Percentiles rank a stretch among this genome's conserved stretches.
Evolutionary conservation across 1,140 invertebrate genomes (phyloP).

Genomic region (Drosophila takahashii): DNA sequence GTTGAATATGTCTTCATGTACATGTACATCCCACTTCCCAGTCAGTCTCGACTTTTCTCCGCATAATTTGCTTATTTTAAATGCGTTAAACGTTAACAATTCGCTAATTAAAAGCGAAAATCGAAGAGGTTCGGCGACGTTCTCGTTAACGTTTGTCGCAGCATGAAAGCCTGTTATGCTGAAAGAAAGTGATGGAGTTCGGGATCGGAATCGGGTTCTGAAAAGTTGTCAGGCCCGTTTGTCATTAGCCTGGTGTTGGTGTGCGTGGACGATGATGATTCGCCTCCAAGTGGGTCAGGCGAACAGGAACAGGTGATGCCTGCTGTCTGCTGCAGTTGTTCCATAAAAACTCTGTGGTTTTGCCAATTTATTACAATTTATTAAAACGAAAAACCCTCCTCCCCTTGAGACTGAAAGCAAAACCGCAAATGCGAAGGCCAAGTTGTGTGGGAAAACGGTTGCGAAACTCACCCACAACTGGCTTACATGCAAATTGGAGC

Average conservation of each 20-base stretch:
- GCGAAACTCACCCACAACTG: conserved; percentile 45
- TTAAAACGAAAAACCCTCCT: background rate
- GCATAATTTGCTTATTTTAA: conserved; percentile 58
- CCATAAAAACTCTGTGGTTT: conserved; percentile 11
- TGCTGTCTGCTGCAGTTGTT: conserved; percentile 1
- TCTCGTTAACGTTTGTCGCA: conserved; percentile 23
- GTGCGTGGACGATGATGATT: conserved; percentile 46
- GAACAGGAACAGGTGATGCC: conserved; percentile 63
- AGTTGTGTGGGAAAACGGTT: conserved; percentile 45
- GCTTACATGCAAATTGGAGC: conserved; percentile 63
- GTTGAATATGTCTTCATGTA: background rate
- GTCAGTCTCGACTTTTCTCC: conserved; percentile 40
- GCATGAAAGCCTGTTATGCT: conserved; percentile 48
- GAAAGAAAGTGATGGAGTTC: conserved; percentile 58
- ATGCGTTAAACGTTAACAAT: conserved; percentile 24
- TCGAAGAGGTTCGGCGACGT: conserved; percentile 40
- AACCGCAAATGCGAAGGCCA: conserved; percentile 59
- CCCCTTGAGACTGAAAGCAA: conserved; percentile 9
- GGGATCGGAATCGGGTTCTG: conserved; percentile 40
- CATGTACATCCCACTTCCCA: conserved; percentile 4
- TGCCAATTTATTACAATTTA: background rate
- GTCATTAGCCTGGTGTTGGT: conserved; percentile 32
- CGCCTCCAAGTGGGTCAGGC: conserved; percentile 59
- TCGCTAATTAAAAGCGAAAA: conserved; percentile 60
- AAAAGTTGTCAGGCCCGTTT: conserved; percentile 61